Evolutionary conservation across 2,888 invertebrate species (phyloP), one percentile per base, ranked within the genome.

Genomic region (Lasioglossum oenotherae): DNA sequence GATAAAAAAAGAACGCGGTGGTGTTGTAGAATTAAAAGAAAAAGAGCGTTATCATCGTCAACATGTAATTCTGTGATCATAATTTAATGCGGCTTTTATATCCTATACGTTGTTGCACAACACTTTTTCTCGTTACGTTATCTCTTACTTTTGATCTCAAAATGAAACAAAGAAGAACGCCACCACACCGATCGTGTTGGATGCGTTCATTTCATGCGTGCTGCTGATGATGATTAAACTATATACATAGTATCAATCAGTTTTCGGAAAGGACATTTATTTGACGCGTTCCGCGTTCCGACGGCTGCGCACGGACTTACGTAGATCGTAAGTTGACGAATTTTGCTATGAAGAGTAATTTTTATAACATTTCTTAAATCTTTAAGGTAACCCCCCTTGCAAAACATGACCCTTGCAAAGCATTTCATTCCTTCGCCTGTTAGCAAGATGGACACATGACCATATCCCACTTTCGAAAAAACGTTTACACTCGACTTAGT

Each of bases 251-350:
- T n/a, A n/a, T 57, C n/a, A 1, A 74, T 41, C 53, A 19, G 64
- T 31, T 38, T 67, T 41, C 74, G 44, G 81, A 31, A 53, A 44
- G 64, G 71, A 79, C 85, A 85, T 85, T 90, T 87, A 83, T 88
- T 90, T 81, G 8, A 57, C 41, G 75, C 57, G 19, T 57, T 79
- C 23, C 19, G 72, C 16, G n/a, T 53, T 64, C 16, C 23, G 72
- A 76, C 46, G 46, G 72, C 73, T 41, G 84, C 71, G 57, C 80
- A 49, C 67, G 85, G 71, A 82, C 84, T 89, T 83, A 86, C 88
- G 87, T 90, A 79, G 87, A 91, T 87, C 82, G 85, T 86, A 76
- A 89, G 81, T 89, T 67, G 74, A 71, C 53, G 16, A 84, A 80
- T 76, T 71, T 82, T 78, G 74, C 57, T 85, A 78, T 80, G 57